Evolutionary conservation across 2,797 vertebrate genomes (phyloP), one percentile per base, ranked within the genome.

Genomic region (Carduelis carduelis): DNA sequence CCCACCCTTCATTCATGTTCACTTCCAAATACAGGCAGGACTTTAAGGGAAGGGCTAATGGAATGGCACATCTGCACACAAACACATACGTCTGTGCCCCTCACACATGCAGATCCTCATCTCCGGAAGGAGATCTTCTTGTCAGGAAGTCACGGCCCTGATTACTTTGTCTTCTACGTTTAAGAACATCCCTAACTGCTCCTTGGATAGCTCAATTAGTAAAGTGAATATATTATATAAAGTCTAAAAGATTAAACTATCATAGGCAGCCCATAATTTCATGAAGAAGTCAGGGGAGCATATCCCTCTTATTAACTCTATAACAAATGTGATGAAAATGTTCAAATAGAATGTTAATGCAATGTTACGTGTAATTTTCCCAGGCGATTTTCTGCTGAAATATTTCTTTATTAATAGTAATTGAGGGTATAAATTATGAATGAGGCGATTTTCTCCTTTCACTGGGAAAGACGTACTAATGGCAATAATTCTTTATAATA

Each of bases 321-420:
- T 98, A 99, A 99, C 99, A 99, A 99, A 99, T 98, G 99, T 98
- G 99, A 99, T 99, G 99, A 99, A 99, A 99, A 99, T 99, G 98
- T 99, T 99, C 99, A 99, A 99, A 99, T 99, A 99, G 98, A 99
- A 99, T 99, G 99, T 99, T 99, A 99, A 99, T 99, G 99, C 99
- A 98, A 98, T 98, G 98, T 99, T 99, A 99, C 99, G 98, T 99
- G 99, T 99, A 99, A 99, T 99, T 99, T 99, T 99, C 98, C 98
- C 98, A 98, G 98, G 98, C 98, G 98, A 98, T 99, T 99, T 98
- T 97, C 98, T 98, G 98, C 98, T 98, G 98, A 99, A 99, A 99
- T 99, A 99, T 99, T 99, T 99, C 99, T 99, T 99, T 99, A 99
- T 99, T 99, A 99, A 99, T 99, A 99, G 99, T 99, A 99, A 99